Conservation (phyloP, 2,888 invertebrate genomes). For the Leucoma salicis region DNA sequence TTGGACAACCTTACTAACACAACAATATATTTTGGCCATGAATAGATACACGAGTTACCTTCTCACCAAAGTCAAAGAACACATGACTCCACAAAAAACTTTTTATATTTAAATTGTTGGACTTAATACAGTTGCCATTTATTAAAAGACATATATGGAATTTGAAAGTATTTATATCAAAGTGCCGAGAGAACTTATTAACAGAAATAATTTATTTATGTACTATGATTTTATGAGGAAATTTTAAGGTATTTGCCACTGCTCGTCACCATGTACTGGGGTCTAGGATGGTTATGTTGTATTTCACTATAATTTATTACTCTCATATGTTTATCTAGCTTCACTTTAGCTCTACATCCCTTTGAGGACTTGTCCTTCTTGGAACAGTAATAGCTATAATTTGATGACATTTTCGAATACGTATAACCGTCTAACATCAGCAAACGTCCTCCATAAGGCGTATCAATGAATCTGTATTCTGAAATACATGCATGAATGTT, state of each 20-base stretch:
- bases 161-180: no score
- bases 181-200: no score
- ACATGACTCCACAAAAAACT: no score
- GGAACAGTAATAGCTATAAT: conserved; percentile 32
- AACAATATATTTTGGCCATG: no score
- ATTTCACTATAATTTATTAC: background rate
- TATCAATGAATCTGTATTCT: conserved; percentile 5
- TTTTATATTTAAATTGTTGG: no score
- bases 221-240: background rate
- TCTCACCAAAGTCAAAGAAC: no score
- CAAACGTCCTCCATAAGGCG: conserved; percentile 18
- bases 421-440: conserved; percentile 36
- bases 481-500: no score
- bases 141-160: no score
- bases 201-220: no score
- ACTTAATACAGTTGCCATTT: no score
- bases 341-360: conserved; percentile 31
- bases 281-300: conserved; percentile 1
- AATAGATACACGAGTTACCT: no score
- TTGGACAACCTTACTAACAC: no score
- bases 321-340: conserved; percentile 12
- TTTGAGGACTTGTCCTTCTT: conserved; percentile 15
- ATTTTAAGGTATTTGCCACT: background rate
- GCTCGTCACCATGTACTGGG: background rate
- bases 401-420: conserved; percentile 26